Percentiles rank a stretch among this genome's conserved stretches.
Conservation (phyloP, 2,888 invertebrate genomes). For the Chouioia cunea region DNA sequence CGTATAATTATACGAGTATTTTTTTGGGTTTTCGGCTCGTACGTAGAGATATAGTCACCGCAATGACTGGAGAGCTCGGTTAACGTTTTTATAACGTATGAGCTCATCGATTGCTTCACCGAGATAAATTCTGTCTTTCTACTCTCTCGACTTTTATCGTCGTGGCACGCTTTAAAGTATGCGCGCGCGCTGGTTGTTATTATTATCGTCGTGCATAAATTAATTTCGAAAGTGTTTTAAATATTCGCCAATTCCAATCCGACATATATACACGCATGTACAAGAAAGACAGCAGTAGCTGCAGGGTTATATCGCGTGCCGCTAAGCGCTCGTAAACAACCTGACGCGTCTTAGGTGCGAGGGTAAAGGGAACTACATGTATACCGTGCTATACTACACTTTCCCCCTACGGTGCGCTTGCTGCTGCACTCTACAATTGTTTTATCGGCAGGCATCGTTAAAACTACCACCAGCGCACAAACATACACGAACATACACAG, state of each 20-base stretch:
- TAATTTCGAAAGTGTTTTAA: too few relatives aligned
- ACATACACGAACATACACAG: not conserved
- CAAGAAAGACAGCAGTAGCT: not conserved
- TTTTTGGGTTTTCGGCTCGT: not conserved
- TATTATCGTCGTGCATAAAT: too few relatives aligned
- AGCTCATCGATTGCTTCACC: too few relatives aligned
- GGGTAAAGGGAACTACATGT: too few relatives aligned
- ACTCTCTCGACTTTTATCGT: not conserved
- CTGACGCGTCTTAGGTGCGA: conserved; percentile 21
- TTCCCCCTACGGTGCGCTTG: not conserved
- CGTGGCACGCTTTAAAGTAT: not conserved
- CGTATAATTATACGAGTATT: too few relatives aligned
- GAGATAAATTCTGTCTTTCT: not conserved
- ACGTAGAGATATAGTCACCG: not conserved
- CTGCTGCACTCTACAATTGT: conserved; percentile 20
- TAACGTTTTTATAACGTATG: too few relatives aligned
- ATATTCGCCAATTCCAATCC: not conserved
- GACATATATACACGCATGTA: conserved; percentile 21
- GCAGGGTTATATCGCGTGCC: conserved; percentile 2
- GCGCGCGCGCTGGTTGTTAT: not conserved
- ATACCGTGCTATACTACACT: not conserved
- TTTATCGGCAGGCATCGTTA: conserved; percentile 23
- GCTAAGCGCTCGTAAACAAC: conserved; percentile 31
- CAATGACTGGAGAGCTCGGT: not conserved
- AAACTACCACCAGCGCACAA: not conserved